Percentiles rank a stretch among this genome's conserved stretches.
Evolutionary conservation across 1,140 invertebrate species (phyloP).

Genomic region (Hesperophylax magnus): DNA sequence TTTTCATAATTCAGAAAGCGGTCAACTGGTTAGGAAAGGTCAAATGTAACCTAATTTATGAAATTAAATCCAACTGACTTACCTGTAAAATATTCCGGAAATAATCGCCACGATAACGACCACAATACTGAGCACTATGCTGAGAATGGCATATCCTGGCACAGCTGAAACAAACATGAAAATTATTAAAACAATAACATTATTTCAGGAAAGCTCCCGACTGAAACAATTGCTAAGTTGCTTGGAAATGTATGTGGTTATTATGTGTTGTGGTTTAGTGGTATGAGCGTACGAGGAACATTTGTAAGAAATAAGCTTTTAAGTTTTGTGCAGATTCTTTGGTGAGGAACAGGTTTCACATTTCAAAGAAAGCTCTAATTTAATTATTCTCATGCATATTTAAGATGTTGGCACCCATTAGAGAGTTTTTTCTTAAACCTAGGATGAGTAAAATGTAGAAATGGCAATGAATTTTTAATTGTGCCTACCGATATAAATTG

Average conservation of each 20-base stretch:
- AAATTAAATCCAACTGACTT: not conserved
- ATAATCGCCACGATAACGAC: conserved; percentile 82
- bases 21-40: not conserved
- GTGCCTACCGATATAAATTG: too few relatives aligned
- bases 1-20: not conserved
- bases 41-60: not conserved
- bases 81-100: conserved; percentile 79
- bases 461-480: too few relatives aligned
- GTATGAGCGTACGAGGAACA: not conserved
- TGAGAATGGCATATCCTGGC: conserved; percentile 88
- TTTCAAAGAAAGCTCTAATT: not conserved
- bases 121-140: conserved; percentile 75
- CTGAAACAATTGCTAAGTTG: not conserved
- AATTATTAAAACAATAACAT: too few relatives aligned
- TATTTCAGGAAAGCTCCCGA: too few relatives aligned
- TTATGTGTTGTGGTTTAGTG: not conserved
- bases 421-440: too few relatives aligned
- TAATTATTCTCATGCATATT: too few relatives aligned
- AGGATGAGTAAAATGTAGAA: too few relatives aligned
- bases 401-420: too few relatives aligned
- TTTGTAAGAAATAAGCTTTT: not conserved
- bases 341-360: not conserved
- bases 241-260: not conserved
- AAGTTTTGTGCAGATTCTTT: not conserved
- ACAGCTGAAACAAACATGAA: conserved; percentile 76